Base-by-base conservation (phyloP, 2,888 invertebrate genomes). In the Tachina lurida region DNA sequence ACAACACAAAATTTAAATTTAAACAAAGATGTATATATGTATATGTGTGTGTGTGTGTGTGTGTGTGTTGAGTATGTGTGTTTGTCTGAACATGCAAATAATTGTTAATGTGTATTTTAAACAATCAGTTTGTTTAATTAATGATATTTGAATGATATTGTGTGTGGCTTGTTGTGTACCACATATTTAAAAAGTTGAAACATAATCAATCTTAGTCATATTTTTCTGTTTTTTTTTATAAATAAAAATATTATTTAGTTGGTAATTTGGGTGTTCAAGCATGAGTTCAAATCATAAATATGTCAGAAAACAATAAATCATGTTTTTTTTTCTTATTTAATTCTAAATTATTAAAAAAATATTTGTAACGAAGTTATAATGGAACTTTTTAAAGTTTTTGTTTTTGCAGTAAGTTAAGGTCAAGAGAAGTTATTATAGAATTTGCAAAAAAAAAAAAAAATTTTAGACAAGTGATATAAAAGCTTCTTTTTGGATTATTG, bases 141-240 rank as follows among this genome's bases (percentile, higher is more conserved):
- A 76, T 56, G 60, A 45, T 74, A 49, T 63, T 77, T 82, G 85
- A 82, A 78, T 81, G 78, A 85, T 82, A 81, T 85, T 68, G 65
- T 82, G 65, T 82, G 74, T 82, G 74, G 41, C 52, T 49, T 58
- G 63, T 63, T 81, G 70, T 58, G 56, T 63, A 58, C 47, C 58
- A 62, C 15, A 75, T 58, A 54, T 9, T 58, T 68, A 52, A 39
- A 73, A 41, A 10, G 12, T 10, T 52, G 65, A 62, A 67, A 75
- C 78, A 78, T 71, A 85, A 85, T 85, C 82, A 85, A 85, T 85
- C 85, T 77, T 82, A 82, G 82, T 78, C 82, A 82, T 58, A 70
- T 56, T 31, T 52, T 70, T 68, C 65, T 52, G 60, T 52, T 67
- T 70, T 78, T 60, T 74, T 70, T 65, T 52, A 60, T 63, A n/a